phyloP scores from a whole-genome alignment of 1,140 invertebrate genomes.

The Ooceraea biroi region DNA sequence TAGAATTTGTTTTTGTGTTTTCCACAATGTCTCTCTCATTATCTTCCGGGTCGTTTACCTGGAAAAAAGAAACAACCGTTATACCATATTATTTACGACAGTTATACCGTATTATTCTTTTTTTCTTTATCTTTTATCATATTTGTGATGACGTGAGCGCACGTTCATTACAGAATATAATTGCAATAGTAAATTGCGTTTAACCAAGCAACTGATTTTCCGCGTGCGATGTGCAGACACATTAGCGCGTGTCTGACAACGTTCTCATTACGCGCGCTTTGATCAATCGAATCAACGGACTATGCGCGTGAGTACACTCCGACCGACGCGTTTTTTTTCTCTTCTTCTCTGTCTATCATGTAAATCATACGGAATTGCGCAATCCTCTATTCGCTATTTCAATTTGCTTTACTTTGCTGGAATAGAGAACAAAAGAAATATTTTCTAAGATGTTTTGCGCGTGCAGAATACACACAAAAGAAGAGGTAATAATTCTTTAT shows the following conservation, averaged over 20 bases:
- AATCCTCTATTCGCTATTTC: conserved; percentile 31
- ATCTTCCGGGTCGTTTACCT: conserved; percentile 84
- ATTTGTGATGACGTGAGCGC: neutral
- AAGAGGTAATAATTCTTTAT: neutral
- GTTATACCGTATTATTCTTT: neutral
- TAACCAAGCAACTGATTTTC: conserved; percentile 41
- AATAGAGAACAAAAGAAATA: no score
- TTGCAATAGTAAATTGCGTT: conserved; percentile 8
- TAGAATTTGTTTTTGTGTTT: conserved; percentile 65
- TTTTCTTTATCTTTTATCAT: neutral
- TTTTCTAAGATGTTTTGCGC: no score
- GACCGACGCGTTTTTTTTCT: conserved; percentile 9
- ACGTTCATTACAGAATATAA: neutral
- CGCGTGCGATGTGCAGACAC: neutral
- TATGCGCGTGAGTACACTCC: conserved; percentile 20
- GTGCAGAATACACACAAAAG: no score
- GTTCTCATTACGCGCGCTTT: conserved; percentile 45
- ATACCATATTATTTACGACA: neutral
- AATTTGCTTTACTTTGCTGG: neutral
- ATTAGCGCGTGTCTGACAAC: conserved; percentile 13
- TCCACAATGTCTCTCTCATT: conserved; percentile 74
- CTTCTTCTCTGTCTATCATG: conserved; percentile 9
- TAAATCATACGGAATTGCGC: conserved; percentile 43
- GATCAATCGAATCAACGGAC: conserved; percentile 30
- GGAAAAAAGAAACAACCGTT: conserved; percentile 29